Evolutionary conservation across 2,888 invertebrate species (phyloP), one percentile per base, ranked within the genome.

Genomic region (Ganaspis brasiliensis): DNA sequence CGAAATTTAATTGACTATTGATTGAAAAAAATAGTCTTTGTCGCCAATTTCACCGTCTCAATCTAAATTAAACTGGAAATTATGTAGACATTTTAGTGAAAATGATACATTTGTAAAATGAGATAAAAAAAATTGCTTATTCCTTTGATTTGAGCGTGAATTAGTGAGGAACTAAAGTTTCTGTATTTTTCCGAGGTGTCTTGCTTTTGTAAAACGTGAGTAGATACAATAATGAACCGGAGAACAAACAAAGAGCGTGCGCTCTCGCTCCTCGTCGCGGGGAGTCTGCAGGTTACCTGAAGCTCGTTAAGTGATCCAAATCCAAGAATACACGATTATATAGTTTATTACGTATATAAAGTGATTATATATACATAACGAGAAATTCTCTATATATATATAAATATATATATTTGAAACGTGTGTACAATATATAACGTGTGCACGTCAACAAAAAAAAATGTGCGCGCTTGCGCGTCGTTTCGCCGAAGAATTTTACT

Each of bases 291-390:
- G 88, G 87, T 87, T 87, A 88, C 87, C 88, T 88, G 86, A 87
- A 86, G 85, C 83, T 87, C 83, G 85, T 87, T 87, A 84, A 87
- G 84, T 86, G 86, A 88, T 87, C 86, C 85, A 83, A 86, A 82
- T 88, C 87, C 87, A 89, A 88, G 85, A 87, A 87, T 85, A 87
- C 85, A 87, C 85, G 87, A 87, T 81, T 84, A 88, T 90, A 89
- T 90, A 90, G 89, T 90, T 90, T 90, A 90, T 90, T 90, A 89
- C 87, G 82, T 89, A 89, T 87, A 89, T 88, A 89, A 84, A 84
- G 74, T 82, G 82, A 82, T 80, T 82, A 84, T 83, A 88, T 87
- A 87, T 86, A 85, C 81, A 86, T 88, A 86, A 52, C 55, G 73
- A 55, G 37, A 56, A 73, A 73, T 37, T 73, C 76, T 76, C 74